Conservation (phyloP, 2,113 vertebrate species). For the Podarcis raffonei region DNA sequence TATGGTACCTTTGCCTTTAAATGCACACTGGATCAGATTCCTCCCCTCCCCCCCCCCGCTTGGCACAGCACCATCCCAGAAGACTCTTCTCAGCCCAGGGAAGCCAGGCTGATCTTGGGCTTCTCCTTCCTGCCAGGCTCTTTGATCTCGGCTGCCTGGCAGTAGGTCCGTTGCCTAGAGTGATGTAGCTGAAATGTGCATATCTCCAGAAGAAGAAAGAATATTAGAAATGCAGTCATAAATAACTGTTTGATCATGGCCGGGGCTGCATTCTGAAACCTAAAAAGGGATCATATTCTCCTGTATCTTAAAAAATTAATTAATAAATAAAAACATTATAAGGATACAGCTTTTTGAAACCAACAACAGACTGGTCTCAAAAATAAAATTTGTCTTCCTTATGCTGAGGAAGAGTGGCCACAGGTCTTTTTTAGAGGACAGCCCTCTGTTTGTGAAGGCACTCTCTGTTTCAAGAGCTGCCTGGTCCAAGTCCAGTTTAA, state of each 20-base stretch:
- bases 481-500: no score
- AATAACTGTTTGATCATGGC: not conserved
- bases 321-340: not conserved
- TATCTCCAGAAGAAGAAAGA: not conserved
- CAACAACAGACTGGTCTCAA: no score
- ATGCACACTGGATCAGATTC: no score
- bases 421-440: no score
- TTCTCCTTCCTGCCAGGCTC: not conserved
- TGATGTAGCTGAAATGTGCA: not conserved
- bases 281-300: not conserved
- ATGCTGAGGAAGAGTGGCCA: no score
- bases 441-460: no score
- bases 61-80: not conserved
- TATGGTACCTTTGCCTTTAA: no score
- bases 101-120: not conserved
- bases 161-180: not conserved
- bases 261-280: not conserved
- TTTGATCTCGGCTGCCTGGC: not conserved
- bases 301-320: not conserved
- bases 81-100: not conserved
- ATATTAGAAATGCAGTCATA: not conserved
- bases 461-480: no score
- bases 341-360: not conserved
- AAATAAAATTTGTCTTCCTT: no score
- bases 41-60: no score